Percentiles rank a stretch among this genome's conserved stretches.
These are phyloP conservation scores for Thalassoma bifasciatum DNA, from an alignment of 2,113 vertebrate genomes.

Conservation along the genomic window DNA sequence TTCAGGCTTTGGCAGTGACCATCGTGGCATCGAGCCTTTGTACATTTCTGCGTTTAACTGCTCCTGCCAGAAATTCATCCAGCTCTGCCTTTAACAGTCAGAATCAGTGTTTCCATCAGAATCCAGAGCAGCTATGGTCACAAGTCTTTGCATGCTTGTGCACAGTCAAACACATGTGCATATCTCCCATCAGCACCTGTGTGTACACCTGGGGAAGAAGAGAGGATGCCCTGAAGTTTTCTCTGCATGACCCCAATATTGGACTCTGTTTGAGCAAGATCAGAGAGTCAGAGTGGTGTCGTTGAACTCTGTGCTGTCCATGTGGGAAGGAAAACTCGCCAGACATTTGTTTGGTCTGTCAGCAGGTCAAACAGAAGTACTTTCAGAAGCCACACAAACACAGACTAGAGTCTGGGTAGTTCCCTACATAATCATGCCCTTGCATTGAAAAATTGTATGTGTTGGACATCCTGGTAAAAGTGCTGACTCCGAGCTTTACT, in stretches of 20 bases:
- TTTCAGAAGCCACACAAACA: background rate
- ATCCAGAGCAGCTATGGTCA: background rate
- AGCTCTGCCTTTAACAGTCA: constrained; percentile 18
- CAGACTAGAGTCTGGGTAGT: background rate
- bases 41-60: constrained; percentile 15
- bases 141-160: constrained; percentile 15
- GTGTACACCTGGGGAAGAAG: constrained; percentile 26
- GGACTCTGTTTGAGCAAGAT: constrained; percentile 36
- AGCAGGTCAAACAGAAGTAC: background rate
- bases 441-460: background rate
- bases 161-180: background rate
- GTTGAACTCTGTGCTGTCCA: constrained; percentile 30
- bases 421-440: background rate
- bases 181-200: constrained; percentile 18
- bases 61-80: constrained; percentile 6
- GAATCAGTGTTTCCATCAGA: constrained; percentile 2
- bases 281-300: constrained; percentile 23
- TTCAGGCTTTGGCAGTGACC: constrained; percentile 30
- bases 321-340: background rate
- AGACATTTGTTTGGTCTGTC: constrained; percentile 14
- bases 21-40: constrained; percentile 26
- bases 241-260: constrained; percentile 20
- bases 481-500: background rate
- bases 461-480: background rate
- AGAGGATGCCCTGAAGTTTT: background rate